These are phyloP conservation scores for Euspilapteryx auroguttella DNA, from an alignment of 2,888 invertebrate species.

Conservation along the genomic window DNA sequence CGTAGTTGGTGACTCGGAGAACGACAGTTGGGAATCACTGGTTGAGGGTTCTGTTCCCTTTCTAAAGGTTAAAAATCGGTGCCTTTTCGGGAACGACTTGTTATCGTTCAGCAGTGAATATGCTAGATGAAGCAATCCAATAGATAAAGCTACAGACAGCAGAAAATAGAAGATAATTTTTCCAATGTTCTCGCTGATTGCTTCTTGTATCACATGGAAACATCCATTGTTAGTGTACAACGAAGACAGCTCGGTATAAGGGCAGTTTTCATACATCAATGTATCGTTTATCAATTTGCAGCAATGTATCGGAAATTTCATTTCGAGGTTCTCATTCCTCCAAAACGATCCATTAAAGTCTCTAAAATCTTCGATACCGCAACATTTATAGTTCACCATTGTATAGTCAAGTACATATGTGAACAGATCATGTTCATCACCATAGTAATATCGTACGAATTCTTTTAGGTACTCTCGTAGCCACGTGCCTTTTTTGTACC, in stretches of 20 bases:
- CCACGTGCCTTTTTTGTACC: slow-evolving; percentile 26
- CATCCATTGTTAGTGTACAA: slow-evolving; percentile 25
- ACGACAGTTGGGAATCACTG: too few relatives aligned
- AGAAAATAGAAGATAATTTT: slow-evolving; percentile 24
- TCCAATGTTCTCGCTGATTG: slow-evolving; percentile 22
- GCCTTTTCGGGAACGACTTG: too few relatives aligned
- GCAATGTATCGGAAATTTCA: slow-evolving; percentile 32
- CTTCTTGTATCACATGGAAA: slow-evolving; percentile 19
- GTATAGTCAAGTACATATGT: slow-evolving; percentile 29
- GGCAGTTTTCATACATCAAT: slow-evolving; percentile 22
- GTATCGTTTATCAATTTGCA: slow-evolving; percentile 26
- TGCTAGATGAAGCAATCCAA: too few relatives aligned
- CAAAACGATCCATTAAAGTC: slow-evolving; percentile 32
- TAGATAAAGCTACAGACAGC: too few relatives aligned
- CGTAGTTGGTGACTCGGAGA: too few relatives aligned
- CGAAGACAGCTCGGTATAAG: slow-evolving; percentile 12
- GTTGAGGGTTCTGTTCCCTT: too few relatives aligned
- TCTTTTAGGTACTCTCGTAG: slow-evolving; percentile 18
- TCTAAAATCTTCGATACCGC: slow-evolving; percentile 24
- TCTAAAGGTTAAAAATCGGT: too few relatives aligned
- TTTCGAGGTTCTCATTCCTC: slow-evolving; percentile 19
- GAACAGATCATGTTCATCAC: slow-evolving; percentile 31
- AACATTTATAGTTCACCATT: slow-evolving; percentile 39
- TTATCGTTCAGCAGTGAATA: too few relatives aligned
- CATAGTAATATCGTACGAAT: slow-evolving; percentile 24